A percentile compares a stretch with the other conserved stretches of the same genome.
These are phyloP conservation scores for Tarsius wallacei DNA, from an alignment of 2,797 vertebrate species.

Conservation along the genomic window DNA sequence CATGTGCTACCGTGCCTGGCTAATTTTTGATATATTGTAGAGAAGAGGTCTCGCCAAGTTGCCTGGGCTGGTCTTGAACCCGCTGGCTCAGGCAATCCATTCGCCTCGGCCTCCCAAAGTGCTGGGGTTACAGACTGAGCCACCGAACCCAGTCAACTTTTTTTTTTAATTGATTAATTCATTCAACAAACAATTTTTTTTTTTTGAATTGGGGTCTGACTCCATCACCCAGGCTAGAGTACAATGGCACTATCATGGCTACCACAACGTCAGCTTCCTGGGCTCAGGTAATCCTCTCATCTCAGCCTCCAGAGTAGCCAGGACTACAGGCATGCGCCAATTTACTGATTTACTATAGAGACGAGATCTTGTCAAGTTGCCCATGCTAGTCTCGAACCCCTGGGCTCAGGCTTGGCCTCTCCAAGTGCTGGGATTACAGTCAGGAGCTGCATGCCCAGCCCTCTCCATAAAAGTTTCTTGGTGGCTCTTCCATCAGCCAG, in stretches of 20 bases:
- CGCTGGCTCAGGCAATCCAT: neutral
- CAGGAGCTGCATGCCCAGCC: accelerated
- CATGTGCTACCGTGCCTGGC: neutral
- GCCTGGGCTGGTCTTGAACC: neutral
- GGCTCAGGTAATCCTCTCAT: neutral
- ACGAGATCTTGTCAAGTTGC: neutral
- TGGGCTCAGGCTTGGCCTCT: neutral
- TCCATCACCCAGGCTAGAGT: too few species aligned
- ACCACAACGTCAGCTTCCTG: neutral
- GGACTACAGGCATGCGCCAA: neutral
- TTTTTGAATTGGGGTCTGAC: too few species aligned
- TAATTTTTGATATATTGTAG: neutral
- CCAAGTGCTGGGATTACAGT: neutral
- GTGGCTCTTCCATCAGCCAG: too few species aligned
- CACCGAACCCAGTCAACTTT: too few species aligned
- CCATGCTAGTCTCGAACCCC: neutral
- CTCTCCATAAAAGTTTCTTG: too few species aligned
- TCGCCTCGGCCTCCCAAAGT: neutral
- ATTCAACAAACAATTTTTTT: too few species aligned
- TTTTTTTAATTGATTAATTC: too few species aligned
- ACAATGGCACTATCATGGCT: too few species aligned
- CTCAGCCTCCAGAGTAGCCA: neutral
- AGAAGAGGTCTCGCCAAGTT: neutral
- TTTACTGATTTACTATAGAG: neutral
- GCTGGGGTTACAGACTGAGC: neutral